These are phyloP conservation scores for Pollenia griseotomentosa DNA, from an alignment of 2,888 invertebrate species.

Conservation along the genomic window DNA sequence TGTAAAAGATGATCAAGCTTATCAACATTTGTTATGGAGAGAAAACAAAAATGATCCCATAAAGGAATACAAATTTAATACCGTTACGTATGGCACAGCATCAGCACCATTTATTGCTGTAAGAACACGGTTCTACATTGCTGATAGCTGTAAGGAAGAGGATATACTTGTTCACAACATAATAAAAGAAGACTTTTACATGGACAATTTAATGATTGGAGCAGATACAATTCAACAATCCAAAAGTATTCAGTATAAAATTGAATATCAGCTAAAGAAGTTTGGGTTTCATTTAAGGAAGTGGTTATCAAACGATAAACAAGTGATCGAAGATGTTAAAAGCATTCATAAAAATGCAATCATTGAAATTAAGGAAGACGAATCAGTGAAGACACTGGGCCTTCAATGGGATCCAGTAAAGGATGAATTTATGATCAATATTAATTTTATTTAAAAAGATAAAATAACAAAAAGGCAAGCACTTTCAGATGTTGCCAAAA, in stretches of 20 bases:
- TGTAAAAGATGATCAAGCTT: too few relatives aligned
- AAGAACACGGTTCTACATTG: neutral
- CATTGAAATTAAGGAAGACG: conserved; percentile 10
- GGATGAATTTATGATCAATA: conserved; percentile 5
- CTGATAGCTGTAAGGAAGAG: neutral
- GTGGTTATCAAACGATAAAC: neutral
- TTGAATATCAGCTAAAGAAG: neutral
- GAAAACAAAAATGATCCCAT: too few relatives aligned
- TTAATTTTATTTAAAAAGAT: neutral
- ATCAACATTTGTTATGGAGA: too few relatives aligned
- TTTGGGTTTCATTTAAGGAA: neutral
- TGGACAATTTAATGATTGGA: neutral
- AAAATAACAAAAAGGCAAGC: conserved; percentile 12
- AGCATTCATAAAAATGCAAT: neutral
- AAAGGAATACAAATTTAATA: too few relatives aligned
- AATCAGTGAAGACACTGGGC: conserved; percentile 28
- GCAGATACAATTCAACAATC: conserved; percentile 2
- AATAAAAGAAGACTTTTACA: neutral
- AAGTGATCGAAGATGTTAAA: neutral
- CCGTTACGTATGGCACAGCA: too few relatives aligned
- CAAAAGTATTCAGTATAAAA: neutral
- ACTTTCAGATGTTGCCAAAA: neutral
- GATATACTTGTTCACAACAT: conserved; percentile 3
- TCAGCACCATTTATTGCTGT: too few relatives aligned
- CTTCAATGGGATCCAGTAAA: neutral